Conservation (phyloP, 1,140 invertebrate genomes). For the Notospermus geniculatus region DNA sequence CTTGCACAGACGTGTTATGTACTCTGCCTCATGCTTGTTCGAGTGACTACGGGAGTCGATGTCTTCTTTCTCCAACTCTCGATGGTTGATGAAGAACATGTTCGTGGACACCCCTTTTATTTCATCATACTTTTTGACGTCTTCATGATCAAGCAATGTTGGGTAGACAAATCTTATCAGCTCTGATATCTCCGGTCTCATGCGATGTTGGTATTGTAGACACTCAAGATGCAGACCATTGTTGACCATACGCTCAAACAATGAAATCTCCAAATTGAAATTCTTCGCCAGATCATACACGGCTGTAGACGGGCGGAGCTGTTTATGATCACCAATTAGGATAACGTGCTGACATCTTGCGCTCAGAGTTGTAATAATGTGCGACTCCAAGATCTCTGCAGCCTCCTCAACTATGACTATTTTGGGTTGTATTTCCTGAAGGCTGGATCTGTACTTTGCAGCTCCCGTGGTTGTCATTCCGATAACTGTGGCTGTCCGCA, state of each 20-base stretch:
- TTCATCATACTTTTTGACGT: conserved; percentile 36
- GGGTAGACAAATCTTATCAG: conserved; percentile 54
- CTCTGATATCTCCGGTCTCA: conserved; percentile 53
- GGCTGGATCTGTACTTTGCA: conserved; percentile 33
- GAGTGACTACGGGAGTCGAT: conserved; percentile 45
- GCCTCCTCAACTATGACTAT: conserved; percentile 53
- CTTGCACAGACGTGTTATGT: conserved; percentile 36
- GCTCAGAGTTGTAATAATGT: conserved; percentile 60
- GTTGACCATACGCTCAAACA: conserved; percentile 53
- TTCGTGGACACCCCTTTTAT: conserved; percentile 48
- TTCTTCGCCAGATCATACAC: conserved; percentile 49
- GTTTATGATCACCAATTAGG: conserved; percentile 73
- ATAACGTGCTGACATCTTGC: conserved; percentile 74
- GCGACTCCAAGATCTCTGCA: conserved; percentile 52
- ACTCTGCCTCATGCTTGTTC: conserved; percentile 52
- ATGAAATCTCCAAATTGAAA: conserved; percentile 53
- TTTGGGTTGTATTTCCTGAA: conserved; percentile 36
- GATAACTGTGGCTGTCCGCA: conserved; percentile 40
- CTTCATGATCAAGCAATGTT: conserved; percentile 40
- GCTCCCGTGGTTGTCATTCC: conserved; percentile 54
- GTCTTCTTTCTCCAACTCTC: conserved; percentile 32
- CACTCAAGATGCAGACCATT: conserved; percentile 44
- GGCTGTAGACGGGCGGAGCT: conserved; percentile 56
- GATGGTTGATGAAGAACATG: conserved; percentile 54
- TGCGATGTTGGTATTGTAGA: conserved; percentile 52